Conservation (phyloP, 2,113 vertebrate genomes). For the Equus quagga region DNA sequence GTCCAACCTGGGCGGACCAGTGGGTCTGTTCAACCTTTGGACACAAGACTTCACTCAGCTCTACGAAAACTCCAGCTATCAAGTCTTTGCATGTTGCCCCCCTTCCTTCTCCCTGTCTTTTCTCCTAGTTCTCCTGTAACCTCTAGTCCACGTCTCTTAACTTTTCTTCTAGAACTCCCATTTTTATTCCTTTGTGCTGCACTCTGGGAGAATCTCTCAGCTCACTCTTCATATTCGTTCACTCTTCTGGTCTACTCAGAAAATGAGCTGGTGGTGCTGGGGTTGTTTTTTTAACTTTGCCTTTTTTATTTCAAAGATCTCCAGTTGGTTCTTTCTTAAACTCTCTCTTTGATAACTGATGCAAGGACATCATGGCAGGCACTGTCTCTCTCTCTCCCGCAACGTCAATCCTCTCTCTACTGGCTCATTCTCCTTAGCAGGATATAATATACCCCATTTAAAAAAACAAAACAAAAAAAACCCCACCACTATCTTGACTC, state of each 20-base stretch:
- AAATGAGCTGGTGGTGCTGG: background rate
- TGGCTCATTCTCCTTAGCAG: background rate
- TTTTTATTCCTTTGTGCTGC: background rate
- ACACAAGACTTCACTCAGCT: background rate
- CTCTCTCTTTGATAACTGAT: background rate
- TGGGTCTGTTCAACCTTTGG: background rate
- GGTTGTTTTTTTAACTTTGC: background rate
- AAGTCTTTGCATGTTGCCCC: background rate
- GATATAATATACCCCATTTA: background rate
- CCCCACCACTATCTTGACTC: background rate
- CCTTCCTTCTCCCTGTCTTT: too few species aligned
- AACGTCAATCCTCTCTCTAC: background rate
- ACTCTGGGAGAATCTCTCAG: background rate
- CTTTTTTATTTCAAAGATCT: background rate
- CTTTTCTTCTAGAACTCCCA: background rate
- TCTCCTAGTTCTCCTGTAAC: background rate
- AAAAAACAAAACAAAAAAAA: background rate
- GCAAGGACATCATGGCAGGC: background rate
- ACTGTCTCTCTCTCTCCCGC: background rate
- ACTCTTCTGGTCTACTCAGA: background rate
- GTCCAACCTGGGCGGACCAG: background rate
- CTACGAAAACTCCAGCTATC: background rate
- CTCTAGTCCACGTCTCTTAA: background rate
- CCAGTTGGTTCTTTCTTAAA: background rate
- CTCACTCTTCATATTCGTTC: background rate